Base-by-base conservation (phyloP, 1,140 invertebrate species). In the Hyphantria cunea region DNA sequence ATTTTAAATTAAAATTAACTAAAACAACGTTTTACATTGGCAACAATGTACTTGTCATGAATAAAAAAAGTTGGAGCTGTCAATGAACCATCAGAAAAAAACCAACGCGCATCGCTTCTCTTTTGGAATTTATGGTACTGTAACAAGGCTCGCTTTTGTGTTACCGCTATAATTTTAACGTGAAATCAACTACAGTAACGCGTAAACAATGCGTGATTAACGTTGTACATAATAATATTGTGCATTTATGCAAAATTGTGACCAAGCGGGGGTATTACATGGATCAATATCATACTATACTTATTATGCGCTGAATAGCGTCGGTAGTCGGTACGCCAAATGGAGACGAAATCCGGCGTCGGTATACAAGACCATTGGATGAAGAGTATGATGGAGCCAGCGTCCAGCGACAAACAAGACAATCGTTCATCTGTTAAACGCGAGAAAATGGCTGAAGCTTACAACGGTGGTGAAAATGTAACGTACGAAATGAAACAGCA, bases 91-190 rank as follows among this genome's bases (percentile, higher is more conserved):
- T 39, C 72, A 70, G 72, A 86, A 89, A 89, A 90, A 90, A 89
- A 87, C 68, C 80, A 88, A 84, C 79, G 83, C 86, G 85, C 81
- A 80, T 84, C 85, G 86, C 86, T 90, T 90, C 87, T 90, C 87
- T 89, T 90, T 90, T 89, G 86, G 86, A 88, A 89, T 90, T 90
- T 90, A 90, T 90, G 84, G 80, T 86, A 80, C 78, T 71, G 87
- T 88, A 89, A 90, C 86, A 90, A 90, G 87, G 87, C 86, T 90
- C 76, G 68, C 85, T 89, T 90, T 90, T 88, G 86, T 90, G 70
- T 86, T 84, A 81, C 69, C 80, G 77, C 76, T 78, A 74, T 80
- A 80, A 82, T 86, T 82, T 77, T 58, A 51, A 41, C 56, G 50
- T 51, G 50, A 70, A 72, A 64, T 53, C 42, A 45, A 65, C 59